Evolutionary conservation across 2,113 vertebrate genomes (phyloP), one percentile per base, ranked within the genome.

Genomic region (Gallinago jamesoni): DNA sequence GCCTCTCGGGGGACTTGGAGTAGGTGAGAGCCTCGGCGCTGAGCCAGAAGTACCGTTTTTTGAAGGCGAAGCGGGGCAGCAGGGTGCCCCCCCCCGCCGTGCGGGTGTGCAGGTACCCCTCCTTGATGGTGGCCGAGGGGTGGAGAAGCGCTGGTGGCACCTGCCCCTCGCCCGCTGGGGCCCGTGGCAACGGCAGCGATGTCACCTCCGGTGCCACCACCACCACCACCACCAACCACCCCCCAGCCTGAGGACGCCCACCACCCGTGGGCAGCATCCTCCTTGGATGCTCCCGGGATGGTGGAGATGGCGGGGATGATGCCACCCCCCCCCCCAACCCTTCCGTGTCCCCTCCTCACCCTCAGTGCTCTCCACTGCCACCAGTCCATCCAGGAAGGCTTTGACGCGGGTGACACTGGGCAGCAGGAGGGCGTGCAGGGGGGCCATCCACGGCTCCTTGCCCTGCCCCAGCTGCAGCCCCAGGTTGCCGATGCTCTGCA

Each of bases 371-470:
- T 99, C 98, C 79, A 99, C 97, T 4, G 98, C 97, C 16, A 99
- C 98, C 92, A 99, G 96, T 95, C 96, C 89, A 83, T 99, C 99
- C 91, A 99, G 97, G 96, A 99, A 99, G 92, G 98, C 98, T 78
- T 98, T 98, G 93, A 99, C 97, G 0, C 97, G 98, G 4, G 98
- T 96, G 84, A 99, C 97, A 1, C 98, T 98, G 96, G 98, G 98
- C 22, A 98, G 98, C 94, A 99, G 99, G 96, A 98, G 90, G 47
- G 98, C 97, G 48, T 99, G 98, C 23, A 99, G 98, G 0, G 98
- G 99, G 3, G 98, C 97, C 99, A 99, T 99, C 99, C 99, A 99
- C 9, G 98, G 98, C 95, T 99, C 99, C 97, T 99, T 99, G 72
- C 99, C 99, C 24, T 98, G 98, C 19, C 99, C 99, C 89, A 98